Conservation (phyloP, 2,797 vertebrate species). For the Hylomyscus alleni region DNA sequence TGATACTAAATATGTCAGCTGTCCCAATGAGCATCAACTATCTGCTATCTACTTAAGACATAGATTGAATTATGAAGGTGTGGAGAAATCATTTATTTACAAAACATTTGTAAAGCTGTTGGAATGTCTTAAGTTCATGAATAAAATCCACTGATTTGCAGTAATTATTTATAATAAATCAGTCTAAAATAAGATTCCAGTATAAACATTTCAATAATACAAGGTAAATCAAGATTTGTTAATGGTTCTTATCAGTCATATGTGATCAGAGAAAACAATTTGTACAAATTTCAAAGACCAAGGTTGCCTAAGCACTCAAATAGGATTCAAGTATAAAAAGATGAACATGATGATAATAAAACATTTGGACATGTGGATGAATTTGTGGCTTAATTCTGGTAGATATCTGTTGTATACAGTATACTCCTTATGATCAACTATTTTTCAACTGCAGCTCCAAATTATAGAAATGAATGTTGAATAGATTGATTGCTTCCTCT, state of each 20-base stretch:
- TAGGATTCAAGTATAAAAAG: neutral
- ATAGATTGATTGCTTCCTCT: neutral
- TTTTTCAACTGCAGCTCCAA: neutral
- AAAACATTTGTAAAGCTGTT: neutral
- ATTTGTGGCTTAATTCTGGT: neutral
- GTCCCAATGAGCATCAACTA: neutral
- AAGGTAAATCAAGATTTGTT: conserved; percentile 42
- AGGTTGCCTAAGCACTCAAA: neutral
- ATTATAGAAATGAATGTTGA: neutral
- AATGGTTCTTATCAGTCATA: neutral
- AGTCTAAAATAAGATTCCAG: neutral
- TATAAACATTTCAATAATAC: neutral
- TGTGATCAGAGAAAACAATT: neutral
- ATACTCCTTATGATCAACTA: neutral
- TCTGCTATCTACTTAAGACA: neutral
- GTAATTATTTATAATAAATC: neutral
- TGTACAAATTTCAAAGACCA: neutral
- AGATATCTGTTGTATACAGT: neutral
- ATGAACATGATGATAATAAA: neutral
- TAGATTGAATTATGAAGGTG: neutral
- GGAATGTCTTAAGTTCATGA: conserved; percentile 24
- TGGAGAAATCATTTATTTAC: neutral
- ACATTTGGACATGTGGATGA: neutral
- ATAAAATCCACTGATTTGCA: neutral
- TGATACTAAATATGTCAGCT: neutral